Conservation (phyloP, 2,113 vertebrate species). For the Scolopax mira region DNA sequence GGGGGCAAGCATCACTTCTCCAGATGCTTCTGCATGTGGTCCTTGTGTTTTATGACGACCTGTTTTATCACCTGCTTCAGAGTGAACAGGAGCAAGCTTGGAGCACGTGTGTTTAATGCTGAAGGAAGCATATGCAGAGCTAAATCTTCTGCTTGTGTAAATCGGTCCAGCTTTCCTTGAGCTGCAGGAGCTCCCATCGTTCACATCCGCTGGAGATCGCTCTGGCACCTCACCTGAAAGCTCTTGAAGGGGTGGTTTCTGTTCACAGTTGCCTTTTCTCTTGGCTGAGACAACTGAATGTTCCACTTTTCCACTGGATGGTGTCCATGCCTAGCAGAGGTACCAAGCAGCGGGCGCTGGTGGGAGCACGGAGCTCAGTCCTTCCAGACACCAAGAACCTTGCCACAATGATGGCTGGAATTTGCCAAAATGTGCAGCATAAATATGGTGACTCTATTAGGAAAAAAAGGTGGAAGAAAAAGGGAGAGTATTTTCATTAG, state of each 20-base stretch:
- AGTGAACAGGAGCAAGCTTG: background rate
- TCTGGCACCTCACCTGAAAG: background rate
- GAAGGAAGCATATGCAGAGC: background rate
- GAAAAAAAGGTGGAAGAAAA: background rate
- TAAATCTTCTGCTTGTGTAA: background rate
- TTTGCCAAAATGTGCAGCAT: background rate
- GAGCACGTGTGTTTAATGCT: background rate
- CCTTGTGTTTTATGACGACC: background rate
- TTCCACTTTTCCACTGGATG: background rate
- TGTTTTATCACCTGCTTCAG: background rate
- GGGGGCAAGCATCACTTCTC: accelerated
- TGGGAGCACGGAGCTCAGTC: background rate
- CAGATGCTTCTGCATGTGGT: background rate
- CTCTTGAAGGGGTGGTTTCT: background rate
- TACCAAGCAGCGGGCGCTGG: background rate
- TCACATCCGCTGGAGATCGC: background rate
- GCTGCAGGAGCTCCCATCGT: background rate
- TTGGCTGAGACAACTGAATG: background rate
- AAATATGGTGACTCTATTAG: background rate
- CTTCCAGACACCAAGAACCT: background rate
- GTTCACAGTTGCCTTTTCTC: background rate
- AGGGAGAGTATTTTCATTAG: background rate
- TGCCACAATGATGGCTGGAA: background rate
- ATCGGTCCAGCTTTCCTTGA: background rate
- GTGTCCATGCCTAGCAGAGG: background rate